These are phyloP conservation scores for Siderastrea siderea DNA, from an alignment of 92 coral and sea anemone species.

Conservation along the genomic window DNA sequence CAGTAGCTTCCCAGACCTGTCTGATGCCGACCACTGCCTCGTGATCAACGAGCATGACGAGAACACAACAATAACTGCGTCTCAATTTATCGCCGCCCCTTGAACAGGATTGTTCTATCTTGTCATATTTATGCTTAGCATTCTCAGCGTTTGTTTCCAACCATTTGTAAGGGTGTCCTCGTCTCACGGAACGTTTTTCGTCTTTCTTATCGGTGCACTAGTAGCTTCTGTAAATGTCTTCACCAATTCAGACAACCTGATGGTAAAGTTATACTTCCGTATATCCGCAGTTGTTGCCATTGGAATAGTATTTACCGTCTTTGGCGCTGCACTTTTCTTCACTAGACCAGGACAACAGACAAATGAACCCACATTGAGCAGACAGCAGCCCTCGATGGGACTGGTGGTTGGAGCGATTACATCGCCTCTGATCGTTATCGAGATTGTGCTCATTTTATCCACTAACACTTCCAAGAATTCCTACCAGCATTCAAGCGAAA, in stretches of 20 bases:
- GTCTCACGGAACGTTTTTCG: conserved; percentile 9
- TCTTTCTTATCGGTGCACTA: conserved; percentile 38
- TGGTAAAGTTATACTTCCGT: conserved; percentile 33
- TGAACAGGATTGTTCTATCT: conserved; percentile 1
- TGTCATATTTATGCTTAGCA: background rate
- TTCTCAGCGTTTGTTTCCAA: conserved; percentile 5
- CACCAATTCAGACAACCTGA: conserved; percentile 23
- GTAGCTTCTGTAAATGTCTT: conserved; percentile 40
- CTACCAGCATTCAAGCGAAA: background rate
- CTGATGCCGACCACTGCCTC: too few species aligned
- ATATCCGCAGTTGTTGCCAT: conserved; percentile 1
- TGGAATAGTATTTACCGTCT: conserved; percentile 29
- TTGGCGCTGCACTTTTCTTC: conserved; percentile 43
- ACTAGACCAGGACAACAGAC: background rate
- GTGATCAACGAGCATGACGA: background rate
- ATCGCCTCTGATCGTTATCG: conserved; percentile 27
- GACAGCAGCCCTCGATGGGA: conserved; percentile 62
- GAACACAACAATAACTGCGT: conserved; percentile 8
- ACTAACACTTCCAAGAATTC: background rate
- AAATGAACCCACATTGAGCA: conserved; percentile 23
- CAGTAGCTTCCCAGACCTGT: too few species aligned
- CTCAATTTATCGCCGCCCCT: conserved; percentile 18
- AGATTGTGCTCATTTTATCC: conserved; percentile 2
- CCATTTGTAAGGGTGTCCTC: conserved; percentile 18
- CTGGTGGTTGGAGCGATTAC: conserved; percentile 32